Base-by-base conservation (phyloP, 1,140 invertebrate genomes). In the Dufourea novaeangliae region DNA sequence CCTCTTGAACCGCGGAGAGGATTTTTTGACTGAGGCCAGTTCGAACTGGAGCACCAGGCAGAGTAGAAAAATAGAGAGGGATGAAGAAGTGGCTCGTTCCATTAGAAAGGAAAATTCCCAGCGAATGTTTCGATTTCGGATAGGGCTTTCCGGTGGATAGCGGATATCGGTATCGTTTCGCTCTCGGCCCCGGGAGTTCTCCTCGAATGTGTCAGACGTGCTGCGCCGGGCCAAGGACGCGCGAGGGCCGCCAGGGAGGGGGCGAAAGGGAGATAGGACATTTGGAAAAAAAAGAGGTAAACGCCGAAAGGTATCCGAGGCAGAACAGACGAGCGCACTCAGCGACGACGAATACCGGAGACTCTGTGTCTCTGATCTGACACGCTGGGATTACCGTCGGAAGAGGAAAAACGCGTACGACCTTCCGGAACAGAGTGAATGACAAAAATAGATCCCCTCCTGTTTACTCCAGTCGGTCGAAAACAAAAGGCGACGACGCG, bases 281-380 rank as follows among this genome's bases (percentile, higher is more conserved):
- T 71, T 74, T 34, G 57, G 70, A 39, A 56, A 69, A 56, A 69
- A 77, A 29, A 50, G 68, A 66, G 71, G 80, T 62, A n/a, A 59
- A 69, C 63, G n/a, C 27, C 27, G 50, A 64, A n/a, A 78, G 76
- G 74, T 69, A 75, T 74, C 82, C 63, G 27, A 39, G 56, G 34
- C 27, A 68, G 80, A 82, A 83, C 82, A 84, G 84, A 81, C 82
- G 82, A 86, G 84, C 84, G 78, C 84, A 87, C 86, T 88, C 84
- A 88, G 84, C 86, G 79, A 79, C 86, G 79, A 79, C 77, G 82
- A 82, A 83, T 79, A 80, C 69, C 75, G 56, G 32, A 57, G 73
- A 14, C 41, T 0, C 41, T n/a, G 78, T 78, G 79, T 86, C 80
- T 84, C 76, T 85, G 80, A 86, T 88, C 86, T 86, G 86, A 88